phyloP scores from a whole-genome alignment of 1,140 invertebrate genomes.

The Trachymyrmex cornetzi region DNA sequence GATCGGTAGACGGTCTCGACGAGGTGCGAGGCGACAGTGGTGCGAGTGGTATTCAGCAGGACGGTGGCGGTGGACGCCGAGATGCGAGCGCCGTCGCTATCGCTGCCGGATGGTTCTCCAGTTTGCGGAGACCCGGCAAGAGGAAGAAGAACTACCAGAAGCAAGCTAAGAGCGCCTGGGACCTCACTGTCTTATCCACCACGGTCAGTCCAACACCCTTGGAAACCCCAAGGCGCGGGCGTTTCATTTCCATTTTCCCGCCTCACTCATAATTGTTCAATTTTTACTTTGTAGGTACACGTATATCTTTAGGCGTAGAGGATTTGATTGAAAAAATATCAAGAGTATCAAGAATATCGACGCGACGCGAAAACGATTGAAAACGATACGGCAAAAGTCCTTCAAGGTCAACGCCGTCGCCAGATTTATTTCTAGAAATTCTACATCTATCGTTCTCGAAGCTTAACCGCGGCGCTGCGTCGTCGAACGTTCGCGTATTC shows the following conservation, averaged over 20 bases:
- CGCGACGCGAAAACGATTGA: not conserved
- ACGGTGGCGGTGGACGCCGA: slow-evolving; percentile 32
- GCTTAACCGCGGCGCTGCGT: not conserved
- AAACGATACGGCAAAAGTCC: slow-evolving; percentile 29
- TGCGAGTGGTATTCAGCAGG: slow-evolving; percentile 39
- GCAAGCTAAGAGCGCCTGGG: slow-evolving; percentile 89
- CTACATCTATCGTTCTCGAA: not conserved
- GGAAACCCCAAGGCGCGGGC: too few relatives aligned
- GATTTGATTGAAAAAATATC: too few relatives aligned
- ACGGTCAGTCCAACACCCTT: slow-evolving; percentile 77
- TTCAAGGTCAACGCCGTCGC: slow-evolving; percentile 42
- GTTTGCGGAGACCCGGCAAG: slow-evolving; percentile 88
- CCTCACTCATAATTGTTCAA: too few relatives aligned
- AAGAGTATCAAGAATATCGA: too few relatives aligned
- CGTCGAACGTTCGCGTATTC: not conserved
- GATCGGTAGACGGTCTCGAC: slow-evolving; percentile 82
- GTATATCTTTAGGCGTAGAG: too few relatives aligned
- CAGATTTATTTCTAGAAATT: slow-evolving; percentile 73
- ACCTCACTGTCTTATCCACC: slow-evolving; percentile 87
- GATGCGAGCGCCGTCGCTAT: slow-evolving; percentile 86
- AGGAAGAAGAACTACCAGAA: slow-evolving; percentile 84
- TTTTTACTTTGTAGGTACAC: too few relatives aligned
- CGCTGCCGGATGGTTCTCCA: slow-evolving; percentile 92
- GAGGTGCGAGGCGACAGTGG: slow-evolving; percentile 71
- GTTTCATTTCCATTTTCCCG: too few relatives aligned